Evolutionary conservation across 1,140 invertebrate genomes (phyloP), one percentile per base, ranked within the genome.

Genomic region (Agrilus planipennis): DNA sequence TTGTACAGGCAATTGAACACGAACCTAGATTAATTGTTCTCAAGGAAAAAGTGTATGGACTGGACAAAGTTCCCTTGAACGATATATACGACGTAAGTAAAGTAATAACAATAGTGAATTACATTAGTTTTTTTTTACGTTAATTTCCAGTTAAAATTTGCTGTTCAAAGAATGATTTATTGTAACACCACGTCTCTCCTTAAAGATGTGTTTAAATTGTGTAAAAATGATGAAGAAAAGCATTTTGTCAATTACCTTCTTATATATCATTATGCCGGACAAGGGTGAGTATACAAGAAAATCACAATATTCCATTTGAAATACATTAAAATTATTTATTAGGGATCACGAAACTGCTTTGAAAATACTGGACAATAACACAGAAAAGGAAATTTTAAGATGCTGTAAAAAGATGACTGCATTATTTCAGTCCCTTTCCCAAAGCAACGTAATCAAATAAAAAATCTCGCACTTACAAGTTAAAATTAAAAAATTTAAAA

Each of bases 201-300:
- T 2, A 37, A 52, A 11, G 54, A 56, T 39, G 41, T 53, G 21
- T 48, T 44, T 21, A 39, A 42, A 14, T 25, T 56, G 17, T 54
- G 51, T 41, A 41, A 41, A 21, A 30, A 34, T 11, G 15, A 34
- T 3, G 21, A 34, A 22, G 27, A 52, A 7, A 39, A 32, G 38
- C 25, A 42, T n/a, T 17, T 18, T 34, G 41, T 41, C 17, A 45
- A 52, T 41, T 9, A 46, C 11, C 30, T 53, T 19, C 37, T 55
- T 17, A 28, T 50, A 1, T n/a, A 34, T 19, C 38, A 50, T 28
- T 52, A 50, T n/a, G 41, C 52, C n/a, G 27, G 19, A 39, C 34
- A 21, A 38, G 31, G 42, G 45, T 44, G 16, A 39, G 27, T 38
- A 25, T 32, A n/a, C 19, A 28, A 16, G 10, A 25, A 16, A 39